phyloP scores from a whole-genome alignment of 2,113 vertebrate species.

The Heptranchias perlo region DNA sequence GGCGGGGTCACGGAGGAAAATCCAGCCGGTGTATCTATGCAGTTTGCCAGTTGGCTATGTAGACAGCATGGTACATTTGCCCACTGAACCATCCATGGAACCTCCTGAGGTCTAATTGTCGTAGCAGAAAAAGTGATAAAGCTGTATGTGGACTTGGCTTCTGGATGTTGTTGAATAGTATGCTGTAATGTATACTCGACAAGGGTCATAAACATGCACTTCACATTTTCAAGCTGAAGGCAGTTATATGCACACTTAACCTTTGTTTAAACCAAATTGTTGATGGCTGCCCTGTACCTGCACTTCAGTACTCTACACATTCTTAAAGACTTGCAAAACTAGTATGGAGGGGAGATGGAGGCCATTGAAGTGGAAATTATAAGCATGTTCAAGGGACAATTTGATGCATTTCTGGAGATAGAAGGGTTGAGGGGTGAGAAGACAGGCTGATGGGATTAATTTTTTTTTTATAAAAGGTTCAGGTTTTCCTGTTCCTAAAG shows the following conservation, averaged over 20 bases:
- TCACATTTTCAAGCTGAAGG: background rate
- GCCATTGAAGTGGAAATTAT: background rate
- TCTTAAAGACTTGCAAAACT: background rate
- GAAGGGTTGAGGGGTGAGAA: background rate
- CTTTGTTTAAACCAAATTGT: background rate
- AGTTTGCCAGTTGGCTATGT: background rate
- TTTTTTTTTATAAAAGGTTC: background rate
- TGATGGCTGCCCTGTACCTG: background rate
- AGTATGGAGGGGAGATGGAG: background rate
- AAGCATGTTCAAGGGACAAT: background rate
- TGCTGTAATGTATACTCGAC: background rate
- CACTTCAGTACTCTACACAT: background rate
- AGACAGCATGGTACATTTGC: background rate
- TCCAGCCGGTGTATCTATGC: background rate
- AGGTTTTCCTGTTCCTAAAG: background rate
- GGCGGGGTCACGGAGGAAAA: background rate
- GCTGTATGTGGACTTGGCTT: background rate
- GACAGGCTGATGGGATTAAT: background rate
- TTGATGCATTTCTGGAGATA: background rate
- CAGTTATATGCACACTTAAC: background rate
- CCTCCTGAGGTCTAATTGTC: background rate
- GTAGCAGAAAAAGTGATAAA: background rate
- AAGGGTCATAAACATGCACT: background rate
- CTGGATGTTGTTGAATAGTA: background rate
- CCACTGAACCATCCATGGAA: background rate